These are phyloP conservation scores for Leptinotarsa juncta DNA, from an alignment of 2,888 invertebrate genomes.

Conservation along the genomic window DNA sequence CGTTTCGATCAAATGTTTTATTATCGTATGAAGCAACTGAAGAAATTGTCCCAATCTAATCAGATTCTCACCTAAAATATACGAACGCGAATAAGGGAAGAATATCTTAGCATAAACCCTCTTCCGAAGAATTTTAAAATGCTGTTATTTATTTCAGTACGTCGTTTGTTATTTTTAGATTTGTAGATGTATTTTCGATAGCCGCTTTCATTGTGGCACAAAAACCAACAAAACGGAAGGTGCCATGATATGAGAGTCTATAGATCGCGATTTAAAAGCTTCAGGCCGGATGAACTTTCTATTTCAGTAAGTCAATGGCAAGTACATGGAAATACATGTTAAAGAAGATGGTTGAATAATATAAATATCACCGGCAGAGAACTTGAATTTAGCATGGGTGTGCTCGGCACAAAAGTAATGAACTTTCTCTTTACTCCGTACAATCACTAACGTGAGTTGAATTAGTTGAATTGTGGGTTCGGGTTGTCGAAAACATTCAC, in stretches of 20 bases:
- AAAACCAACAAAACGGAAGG: slow-evolving; percentile 29
- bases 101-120: no score
- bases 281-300: slow-evolving; percentile 29
- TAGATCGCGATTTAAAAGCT: slow-evolving; percentile 23
- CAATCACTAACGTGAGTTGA: neutral
- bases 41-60: no score
- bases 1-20: no score
- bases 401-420: neutral
- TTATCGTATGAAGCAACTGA: no score
- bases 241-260: slow-evolving; percentile 28
- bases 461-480: neutral
- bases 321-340: slow-evolving; percentile 7
- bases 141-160: slow-evolving; percentile 26
- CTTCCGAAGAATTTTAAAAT: slow-evolving; percentile 6
- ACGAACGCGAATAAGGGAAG: no score
- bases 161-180: slow-evolving; percentile 22
- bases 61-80: no score
- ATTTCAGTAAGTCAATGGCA: slow-evolving; percentile 27
- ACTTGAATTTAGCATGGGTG: slow-evolving; percentile 10
- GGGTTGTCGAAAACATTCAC: neutral
- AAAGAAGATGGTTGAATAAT: neutral
- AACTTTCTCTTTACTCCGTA: neutral
- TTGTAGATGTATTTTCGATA: slow-evolving; percentile 30
- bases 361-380: slow-evolving; percentile 6
- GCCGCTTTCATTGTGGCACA: slow-evolving; percentile 23